These are phyloP conservation scores for Scophthalmus maximus DNA, from an alignment of 2,113 vertebrate species.

Conservation along the genomic window DNA sequence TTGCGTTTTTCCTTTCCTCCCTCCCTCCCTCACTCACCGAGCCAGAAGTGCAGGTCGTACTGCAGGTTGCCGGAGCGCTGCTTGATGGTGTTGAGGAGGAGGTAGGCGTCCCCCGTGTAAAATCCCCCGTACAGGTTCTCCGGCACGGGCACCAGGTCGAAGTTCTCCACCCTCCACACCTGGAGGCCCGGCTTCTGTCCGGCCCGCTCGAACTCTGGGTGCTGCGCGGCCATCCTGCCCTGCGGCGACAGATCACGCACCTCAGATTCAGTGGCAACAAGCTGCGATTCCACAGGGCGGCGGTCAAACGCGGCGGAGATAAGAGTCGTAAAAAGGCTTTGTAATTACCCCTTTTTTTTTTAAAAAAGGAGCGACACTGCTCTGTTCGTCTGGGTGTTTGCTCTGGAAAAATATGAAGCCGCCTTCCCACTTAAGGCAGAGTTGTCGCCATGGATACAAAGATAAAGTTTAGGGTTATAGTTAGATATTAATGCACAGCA, in stretches of 20 bases:
- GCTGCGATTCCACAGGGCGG: background rate
- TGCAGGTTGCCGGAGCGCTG: slow-evolving; percentile 91
- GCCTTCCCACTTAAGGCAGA: slow-evolving; percentile 37
- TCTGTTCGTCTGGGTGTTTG: background rate
- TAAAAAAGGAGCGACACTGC: background rate
- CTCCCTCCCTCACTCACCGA: slow-evolving; percentile 83
- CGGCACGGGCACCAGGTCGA: slow-evolving; percentile 94
- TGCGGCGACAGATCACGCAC: slow-evolving; percentile 61
- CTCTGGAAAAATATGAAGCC: slow-evolving; percentile 21
- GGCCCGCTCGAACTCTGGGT: slow-evolving; percentile 92
- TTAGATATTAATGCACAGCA: slow-evolving; percentile 57
- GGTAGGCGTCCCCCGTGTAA: slow-evolving; percentile 94
- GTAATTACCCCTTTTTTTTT: background rate
- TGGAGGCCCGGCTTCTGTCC: slow-evolving; percentile 92
- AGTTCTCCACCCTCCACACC: slow-evolving; percentile 97
- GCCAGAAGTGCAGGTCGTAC: slow-evolving; percentile 97
- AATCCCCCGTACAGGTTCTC: slow-evolving; percentile 92
- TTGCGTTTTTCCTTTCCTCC: too few species aligned
- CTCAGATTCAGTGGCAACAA: slow-evolving; percentile 10
- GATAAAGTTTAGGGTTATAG: slow-evolving; percentile 59
- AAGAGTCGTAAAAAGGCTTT: background rate
- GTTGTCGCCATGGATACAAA: slow-evolving; percentile 54
- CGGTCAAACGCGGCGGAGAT: background rate
- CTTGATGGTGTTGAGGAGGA: slow-evolving; percentile 94
- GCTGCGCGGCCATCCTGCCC: slow-evolving; percentile 89